A percentile compares a stretch with the other conserved stretches of the same genome.
Evolutionary conservation across 2,113 vertebrate species (phyloP).

Genomic region (Choloepus hoffmanni): DNA sequence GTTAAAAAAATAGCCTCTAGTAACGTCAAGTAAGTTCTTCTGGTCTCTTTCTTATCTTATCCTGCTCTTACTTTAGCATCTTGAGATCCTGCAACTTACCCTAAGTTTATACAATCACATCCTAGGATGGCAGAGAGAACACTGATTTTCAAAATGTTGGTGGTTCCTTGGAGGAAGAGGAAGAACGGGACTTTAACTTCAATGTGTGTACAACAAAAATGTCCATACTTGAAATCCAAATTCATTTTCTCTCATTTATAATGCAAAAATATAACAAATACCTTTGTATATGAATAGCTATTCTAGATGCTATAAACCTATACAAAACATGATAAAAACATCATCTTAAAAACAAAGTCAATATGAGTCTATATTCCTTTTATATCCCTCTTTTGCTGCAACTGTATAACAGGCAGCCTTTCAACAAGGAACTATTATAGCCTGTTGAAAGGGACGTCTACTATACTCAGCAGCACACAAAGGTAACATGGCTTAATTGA

Average conservation of each 20-base stretch:
- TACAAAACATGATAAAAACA: not conserved
- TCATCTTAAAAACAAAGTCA: not conserved
- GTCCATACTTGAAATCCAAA: not conserved
- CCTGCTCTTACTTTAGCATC: not conserved
- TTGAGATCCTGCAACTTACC: not conserved
- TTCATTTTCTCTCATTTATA: not conserved
- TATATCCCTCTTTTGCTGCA: no score
- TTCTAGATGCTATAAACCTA: not conserved
- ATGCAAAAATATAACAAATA: not conserved
- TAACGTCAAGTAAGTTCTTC: not conserved
- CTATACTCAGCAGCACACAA: not conserved
- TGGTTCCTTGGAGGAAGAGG: not conserved
- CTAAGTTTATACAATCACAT: not conserved
- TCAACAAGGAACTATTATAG: not conserved
- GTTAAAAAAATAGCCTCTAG: not conserved
- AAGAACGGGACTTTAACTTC: not conserved
- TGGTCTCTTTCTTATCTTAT: not conserved
- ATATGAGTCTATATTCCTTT: not conserved
- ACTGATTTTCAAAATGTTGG: not conserved
- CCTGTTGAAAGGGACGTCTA: not conserved
- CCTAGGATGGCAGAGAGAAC: not conserved
- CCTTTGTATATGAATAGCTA: not conserved
- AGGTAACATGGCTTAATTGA: not conserved
- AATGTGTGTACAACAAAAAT: not conserved
- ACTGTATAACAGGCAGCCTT: not conserved